Conservation (phyloP, 2,797 vertebrate genomes). For the Lacerta viridis region DNA sequence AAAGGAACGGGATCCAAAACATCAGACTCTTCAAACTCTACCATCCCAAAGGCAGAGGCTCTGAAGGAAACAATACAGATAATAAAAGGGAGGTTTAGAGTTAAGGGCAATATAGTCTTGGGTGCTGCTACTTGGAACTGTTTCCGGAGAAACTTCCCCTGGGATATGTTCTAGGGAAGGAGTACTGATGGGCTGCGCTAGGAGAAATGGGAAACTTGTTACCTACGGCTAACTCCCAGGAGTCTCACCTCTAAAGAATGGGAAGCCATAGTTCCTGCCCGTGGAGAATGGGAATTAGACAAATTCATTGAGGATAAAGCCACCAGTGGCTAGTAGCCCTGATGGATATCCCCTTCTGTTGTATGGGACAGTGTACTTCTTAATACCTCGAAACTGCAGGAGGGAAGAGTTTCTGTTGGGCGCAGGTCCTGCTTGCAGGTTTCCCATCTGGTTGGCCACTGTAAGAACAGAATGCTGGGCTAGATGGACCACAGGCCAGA, state of each 20-base stretch:
- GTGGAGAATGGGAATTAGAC: too few species aligned
- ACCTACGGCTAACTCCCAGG: not conserved
- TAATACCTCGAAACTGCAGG: too few species aligned
- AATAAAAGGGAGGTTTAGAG: not conserved
- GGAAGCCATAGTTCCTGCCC: not conserved
- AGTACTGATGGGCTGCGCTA: not conserved
- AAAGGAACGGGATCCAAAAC: conserved; percentile 32
- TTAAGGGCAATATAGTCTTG: not conserved
- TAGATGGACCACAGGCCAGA: too few species aligned
- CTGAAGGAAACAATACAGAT: not conserved
- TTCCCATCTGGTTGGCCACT: too few species aligned
- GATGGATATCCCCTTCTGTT: too few species aligned
- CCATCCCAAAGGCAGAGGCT: not conserved
- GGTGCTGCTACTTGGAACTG: too few species aligned
- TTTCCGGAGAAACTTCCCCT: not conserved
- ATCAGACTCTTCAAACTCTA: not conserved
- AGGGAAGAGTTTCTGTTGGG: too few species aligned
- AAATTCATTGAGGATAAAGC: too few species aligned
- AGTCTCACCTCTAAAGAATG: not conserved
- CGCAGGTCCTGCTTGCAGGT: too few species aligned
- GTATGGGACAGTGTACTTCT: too few species aligned
- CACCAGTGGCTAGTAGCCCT: too few species aligned
- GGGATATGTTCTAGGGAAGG: not conserved
- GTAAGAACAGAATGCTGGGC: too few species aligned
- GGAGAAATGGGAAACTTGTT: conserved; percentile 40